These are phyloP conservation scores for Cephus sareptanus DNA, from an alignment of 2,888 invertebrate genomes.

Conservation along the genomic window DNA sequence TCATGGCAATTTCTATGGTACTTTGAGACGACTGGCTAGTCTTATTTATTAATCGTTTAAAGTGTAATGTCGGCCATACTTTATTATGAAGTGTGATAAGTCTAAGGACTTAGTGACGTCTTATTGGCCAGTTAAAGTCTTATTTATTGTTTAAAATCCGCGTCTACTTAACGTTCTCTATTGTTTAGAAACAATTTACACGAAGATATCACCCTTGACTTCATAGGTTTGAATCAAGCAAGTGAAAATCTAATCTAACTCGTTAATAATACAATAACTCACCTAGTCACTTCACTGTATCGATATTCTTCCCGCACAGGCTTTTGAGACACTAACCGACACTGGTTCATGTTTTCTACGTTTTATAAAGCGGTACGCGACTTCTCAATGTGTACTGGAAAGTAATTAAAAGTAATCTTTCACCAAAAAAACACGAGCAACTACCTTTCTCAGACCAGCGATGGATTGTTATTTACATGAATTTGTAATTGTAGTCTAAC, in stretches of 20 bases:
- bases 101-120: too few species aligned
- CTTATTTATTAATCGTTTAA: neutral
- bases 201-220: neutral
- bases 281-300: neutral
- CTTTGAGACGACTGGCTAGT: neutral
- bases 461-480: neutral
- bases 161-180: neutral
- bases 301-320: neutral
- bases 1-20: neutral
- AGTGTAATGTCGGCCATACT: too few species aligned
- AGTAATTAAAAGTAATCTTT: neutral
- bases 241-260: neutral
- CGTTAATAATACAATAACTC: neutral
- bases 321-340: neutral
- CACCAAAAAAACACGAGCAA: neutral
- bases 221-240: neutral
- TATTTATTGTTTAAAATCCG: neutral
- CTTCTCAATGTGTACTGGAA: neutral
- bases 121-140: too few species aligned
- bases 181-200: neutral
- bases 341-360: neutral
- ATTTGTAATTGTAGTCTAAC: neutral
- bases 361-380: neutral
- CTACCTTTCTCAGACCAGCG: neutral
- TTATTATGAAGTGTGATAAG: too few species aligned